These are phyloP conservation scores for Bubo scandiacus DNA, from an alignment of 2,113 vertebrate genomes.

Conservation along the genomic window DNA sequence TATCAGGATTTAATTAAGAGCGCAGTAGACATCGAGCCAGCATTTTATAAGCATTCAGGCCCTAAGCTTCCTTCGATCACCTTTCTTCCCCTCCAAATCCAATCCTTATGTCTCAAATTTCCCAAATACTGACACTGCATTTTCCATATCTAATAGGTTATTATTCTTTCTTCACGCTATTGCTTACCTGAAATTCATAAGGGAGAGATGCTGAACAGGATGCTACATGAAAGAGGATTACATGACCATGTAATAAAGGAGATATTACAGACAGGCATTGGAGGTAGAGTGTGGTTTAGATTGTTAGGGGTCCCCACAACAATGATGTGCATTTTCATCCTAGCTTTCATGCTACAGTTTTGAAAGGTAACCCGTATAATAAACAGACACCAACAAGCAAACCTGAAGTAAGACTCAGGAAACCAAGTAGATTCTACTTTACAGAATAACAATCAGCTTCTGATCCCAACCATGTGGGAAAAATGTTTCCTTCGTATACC, in stretches of 20 bases:
- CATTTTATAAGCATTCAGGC: neutral
- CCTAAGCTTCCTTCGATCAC: neutral
- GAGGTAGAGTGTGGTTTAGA: neutral
- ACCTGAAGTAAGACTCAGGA: neutral
- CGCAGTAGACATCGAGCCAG: neutral
- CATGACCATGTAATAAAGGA: fast-evolving
- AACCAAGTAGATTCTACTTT: neutral
- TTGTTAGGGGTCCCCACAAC: neutral
- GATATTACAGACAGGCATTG: neutral
- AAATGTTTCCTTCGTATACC: fast-evolving
- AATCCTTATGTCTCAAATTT: neutral
- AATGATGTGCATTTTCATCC: neutral
- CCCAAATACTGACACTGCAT: neutral
- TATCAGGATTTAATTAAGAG: conserved; percentile 27
- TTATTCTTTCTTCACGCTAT: neutral
- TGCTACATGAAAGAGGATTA: neutral
- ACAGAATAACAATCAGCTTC: neutral
- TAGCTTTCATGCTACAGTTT: neutral
- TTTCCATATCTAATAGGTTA: neutral
- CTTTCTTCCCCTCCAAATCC: neutral
- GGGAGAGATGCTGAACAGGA: neutral
- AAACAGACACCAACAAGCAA: neutral
- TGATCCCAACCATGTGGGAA: fast-evolving
- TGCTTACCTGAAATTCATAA: neutral
- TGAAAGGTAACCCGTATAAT: neutral